A percentile compares a stretch with the other conserved stretches of the same genome.
Conservation (phyloP, 2,888 invertebrate species). For the Phania funesta region DNA sequence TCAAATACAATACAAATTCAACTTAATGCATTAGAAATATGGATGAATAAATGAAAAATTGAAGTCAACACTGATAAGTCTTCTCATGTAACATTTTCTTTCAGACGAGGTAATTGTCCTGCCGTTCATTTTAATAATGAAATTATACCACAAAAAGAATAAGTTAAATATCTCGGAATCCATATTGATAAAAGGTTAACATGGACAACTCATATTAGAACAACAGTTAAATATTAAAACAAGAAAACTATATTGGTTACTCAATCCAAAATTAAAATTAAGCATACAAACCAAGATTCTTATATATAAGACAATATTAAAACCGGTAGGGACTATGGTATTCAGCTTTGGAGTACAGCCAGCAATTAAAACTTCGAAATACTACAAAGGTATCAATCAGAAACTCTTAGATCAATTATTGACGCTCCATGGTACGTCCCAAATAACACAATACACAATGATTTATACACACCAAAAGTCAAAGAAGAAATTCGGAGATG, state of each 20-base stretch:
- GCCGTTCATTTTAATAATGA: neutral
- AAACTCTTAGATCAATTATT: neutral
- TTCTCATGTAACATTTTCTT: neutral
- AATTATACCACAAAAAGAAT: neutral
- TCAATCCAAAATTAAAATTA: too few species aligned
- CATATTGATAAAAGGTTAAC: too few species aligned
- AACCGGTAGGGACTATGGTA: neutral
- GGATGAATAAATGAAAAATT: neutral
- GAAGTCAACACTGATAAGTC: neutral
- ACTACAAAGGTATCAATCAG: constrained; percentile 3
- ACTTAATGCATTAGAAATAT: neutral
- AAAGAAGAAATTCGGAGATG: too few species aligned
- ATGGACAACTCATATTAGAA: too few species aligned
- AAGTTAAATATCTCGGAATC: neutral
- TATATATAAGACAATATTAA: neutral
- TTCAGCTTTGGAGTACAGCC: neutral
- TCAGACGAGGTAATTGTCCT: neutral
- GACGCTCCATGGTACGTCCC: too few species aligned
- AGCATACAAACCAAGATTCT: neutral
- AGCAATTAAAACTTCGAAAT: too few species aligned
- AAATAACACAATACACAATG: too few species aligned
- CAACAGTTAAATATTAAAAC: neutral
- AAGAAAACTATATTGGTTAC: neutral
- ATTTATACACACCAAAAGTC: too few species aligned
- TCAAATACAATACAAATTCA: neutral